Conservation (phyloP, 92 coral and sea anemone genomes). For the Porites divaricata region DNA sequence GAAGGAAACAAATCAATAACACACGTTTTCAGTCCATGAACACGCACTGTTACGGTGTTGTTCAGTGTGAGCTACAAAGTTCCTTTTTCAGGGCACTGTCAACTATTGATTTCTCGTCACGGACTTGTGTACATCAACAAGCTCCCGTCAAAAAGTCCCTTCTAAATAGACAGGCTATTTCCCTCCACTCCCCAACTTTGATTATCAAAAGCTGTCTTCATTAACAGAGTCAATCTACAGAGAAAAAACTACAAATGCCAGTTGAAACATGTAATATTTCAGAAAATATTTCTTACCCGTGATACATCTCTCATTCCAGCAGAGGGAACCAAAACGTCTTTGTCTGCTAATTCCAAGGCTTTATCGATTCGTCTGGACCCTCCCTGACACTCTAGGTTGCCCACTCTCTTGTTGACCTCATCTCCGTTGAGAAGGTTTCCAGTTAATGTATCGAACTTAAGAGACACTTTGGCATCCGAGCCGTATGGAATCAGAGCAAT, state of each 20-base stretch:
- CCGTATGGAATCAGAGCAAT: constrained; percentile 62
- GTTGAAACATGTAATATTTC: no score
- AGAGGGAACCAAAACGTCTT: constrained; percentile 69
- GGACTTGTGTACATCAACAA: no score
- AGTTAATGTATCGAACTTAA: constrained; percentile 69
- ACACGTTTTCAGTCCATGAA: neutral
- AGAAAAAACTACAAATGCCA: no score
- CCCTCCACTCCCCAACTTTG: no score
- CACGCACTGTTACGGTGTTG: no score
- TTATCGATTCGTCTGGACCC: constrained; percentile 77
- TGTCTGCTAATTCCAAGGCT: constrained; percentile 71
- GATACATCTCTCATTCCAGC: constrained; percentile 55
- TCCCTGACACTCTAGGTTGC: constrained; percentile 52
- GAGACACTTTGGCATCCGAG: constrained; percentile 56
- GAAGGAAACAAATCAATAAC: neutral
- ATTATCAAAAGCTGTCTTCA: no score
- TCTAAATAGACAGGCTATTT: no score
- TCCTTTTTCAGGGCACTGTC: no score
- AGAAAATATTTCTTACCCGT: neutral
- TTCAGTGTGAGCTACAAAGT: no score
- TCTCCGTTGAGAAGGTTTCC: constrained; percentile 62
- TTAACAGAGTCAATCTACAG: no score
- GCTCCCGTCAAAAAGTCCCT: no score
- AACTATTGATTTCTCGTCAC: no score
- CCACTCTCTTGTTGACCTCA: constrained; percentile 61